Conservation (phyloP, 1,140 invertebrate species). For the Ptiloglossa arizonensis region DNA sequence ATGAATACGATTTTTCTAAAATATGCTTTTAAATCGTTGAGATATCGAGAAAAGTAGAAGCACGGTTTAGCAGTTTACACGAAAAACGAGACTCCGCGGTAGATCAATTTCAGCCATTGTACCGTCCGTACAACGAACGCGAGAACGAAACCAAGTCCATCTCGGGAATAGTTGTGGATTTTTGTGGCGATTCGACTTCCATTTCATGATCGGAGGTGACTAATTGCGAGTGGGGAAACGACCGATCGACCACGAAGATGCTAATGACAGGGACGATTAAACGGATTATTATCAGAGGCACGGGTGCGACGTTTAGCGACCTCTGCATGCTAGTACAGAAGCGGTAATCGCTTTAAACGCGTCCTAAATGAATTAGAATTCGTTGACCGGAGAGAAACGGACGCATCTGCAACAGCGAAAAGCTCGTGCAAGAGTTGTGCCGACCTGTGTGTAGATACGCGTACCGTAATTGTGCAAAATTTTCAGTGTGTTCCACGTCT, state of each 20-base stretch:
- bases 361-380: slow-evolving; percentile 38
- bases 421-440: background rate
- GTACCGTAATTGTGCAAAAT: slow-evolving; percentile 37
- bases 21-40: background rate
- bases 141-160: no score
- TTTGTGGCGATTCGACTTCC: background rate
- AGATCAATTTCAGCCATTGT: slow-evolving; percentile 37
- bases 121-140: no score
- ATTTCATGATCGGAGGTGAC: background rate
- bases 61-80: background rate
- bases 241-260: background rate
- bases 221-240: background rate
- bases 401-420: background rate
- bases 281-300: slow-evolving; percentile 35
- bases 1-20: background rate
- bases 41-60: background rate
- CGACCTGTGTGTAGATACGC: background rate
- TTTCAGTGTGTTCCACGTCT: slow-evolving; percentile 44
- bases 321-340: slow-evolving; percentile 38
- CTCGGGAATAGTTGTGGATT: background rate
- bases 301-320: slow-evolving; percentile 43
- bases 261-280: background rate
- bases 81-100: background rate
- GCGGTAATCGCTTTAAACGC: slow-evolving; percentile 41
- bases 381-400: slow-evolving; percentile 7